These are phyloP conservation scores for Heliothis subflexa DNA, from an alignment of 1,140 invertebrate species.

Conservation along the genomic window DNA sequence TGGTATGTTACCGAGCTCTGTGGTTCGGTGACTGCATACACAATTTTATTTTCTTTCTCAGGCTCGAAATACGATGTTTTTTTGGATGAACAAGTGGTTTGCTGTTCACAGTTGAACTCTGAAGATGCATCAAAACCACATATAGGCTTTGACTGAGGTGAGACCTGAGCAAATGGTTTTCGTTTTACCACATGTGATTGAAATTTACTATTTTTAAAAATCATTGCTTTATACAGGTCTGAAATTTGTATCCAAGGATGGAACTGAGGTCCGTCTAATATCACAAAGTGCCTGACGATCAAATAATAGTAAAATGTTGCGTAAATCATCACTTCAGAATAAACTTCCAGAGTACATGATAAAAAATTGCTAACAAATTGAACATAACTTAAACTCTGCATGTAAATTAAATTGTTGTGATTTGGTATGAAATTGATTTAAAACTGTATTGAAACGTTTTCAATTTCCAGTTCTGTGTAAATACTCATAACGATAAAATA, in stretches of 20 bases:
- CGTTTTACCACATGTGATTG: not conserved
- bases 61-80: not conserved
- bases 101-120: not conserved
- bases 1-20: not conserved
- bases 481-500: too few species aligned
- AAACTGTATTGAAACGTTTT: not conserved
- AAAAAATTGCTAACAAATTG: too few species aligned
- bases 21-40: not conserved
- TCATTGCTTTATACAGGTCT: not conserved
- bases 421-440: constrained; percentile 3
- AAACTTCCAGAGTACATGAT: not conserved
- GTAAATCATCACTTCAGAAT: constrained; percentile 14
- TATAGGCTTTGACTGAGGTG: not conserved
- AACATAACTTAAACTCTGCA: not conserved
- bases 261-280: not conserved
- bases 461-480: too few species aligned
- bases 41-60: not conserved
- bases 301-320: not conserved
- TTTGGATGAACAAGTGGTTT: not conserved
- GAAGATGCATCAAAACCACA: not conserved
- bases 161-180: not conserved
- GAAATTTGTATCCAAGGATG: not conserved
- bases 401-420: not conserved
- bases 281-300: constrained; percentile 1
- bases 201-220: not conserved